These are phyloP conservation scores for Drosophila setifemur DNA, from an alignment of 1,140 invertebrate genomes.

Conservation along the genomic window DNA sequence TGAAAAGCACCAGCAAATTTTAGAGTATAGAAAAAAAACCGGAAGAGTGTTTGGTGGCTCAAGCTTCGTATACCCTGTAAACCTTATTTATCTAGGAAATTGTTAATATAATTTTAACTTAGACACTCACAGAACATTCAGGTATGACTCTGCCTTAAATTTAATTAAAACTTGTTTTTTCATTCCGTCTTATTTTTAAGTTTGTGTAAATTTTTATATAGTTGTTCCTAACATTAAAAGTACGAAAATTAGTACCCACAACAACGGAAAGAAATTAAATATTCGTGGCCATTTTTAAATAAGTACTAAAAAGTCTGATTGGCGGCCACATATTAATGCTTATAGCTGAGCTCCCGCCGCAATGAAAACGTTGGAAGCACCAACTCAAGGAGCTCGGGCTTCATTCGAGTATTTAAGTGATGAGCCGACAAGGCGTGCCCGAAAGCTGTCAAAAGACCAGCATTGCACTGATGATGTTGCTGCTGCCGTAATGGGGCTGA, in stretches of 20 bases:
- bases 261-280: too few relatives aligned
- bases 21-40: background rate
- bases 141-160: too few relatives aligned
- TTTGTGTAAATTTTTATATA: too few relatives aligned
- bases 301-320: conserved; percentile 68
- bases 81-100: too few relatives aligned
- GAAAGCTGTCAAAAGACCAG: conserved; percentile 43
- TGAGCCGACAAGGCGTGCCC: conserved; percentile 58
- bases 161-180: too few relatives aligned
- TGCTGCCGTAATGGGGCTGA: conserved; percentile 10
- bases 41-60: background rate
- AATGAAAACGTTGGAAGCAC: conserved; percentile 48
- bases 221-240: too few relatives aligned
- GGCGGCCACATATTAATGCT: conserved; percentile 71
- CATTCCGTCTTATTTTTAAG: too few relatives aligned
- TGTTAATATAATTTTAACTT: background rate
- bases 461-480: conserved; percentile 29
- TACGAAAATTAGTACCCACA: too few relatives aligned
- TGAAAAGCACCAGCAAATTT: conserved; percentile 16
- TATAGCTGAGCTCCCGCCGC: conserved; percentile 44
- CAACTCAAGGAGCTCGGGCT: conserved; percentile 62
- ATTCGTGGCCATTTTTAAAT: conserved; percentile 52
- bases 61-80: background rate
- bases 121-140: too few relatives aligned
- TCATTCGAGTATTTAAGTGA: conserved; percentile 14